Conservation (phyloP, 1,140 invertebrate species). For the Saccostrea echinata region DNA sequence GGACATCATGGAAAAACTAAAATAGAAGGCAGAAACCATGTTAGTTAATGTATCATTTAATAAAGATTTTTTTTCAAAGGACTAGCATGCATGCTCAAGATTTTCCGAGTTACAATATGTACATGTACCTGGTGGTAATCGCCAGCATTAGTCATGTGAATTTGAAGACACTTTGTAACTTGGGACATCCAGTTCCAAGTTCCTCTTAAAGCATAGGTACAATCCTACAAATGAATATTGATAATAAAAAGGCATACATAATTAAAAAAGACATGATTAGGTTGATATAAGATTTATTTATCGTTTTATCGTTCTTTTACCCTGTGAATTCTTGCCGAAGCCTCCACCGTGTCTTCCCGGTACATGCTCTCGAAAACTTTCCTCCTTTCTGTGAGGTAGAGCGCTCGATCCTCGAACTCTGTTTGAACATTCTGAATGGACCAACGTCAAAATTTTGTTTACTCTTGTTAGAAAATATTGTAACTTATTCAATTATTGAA, state of each 20-base stretch:
- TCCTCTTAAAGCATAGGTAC: slow-evolving; percentile 67
- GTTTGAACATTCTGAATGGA: slow-evolving; percentile 71
- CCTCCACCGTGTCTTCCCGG: slow-evolving; percentile 67
- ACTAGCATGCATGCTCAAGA: too few relatives aligned
- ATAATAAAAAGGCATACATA: not conserved
- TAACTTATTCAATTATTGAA: not conserved
- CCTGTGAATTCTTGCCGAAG: slow-evolving; percentile 68
- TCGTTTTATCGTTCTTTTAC: slow-evolving; percentile 53
- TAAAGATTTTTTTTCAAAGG: too few relatives aligned
- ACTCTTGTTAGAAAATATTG: not conserved
- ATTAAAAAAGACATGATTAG: not conserved
- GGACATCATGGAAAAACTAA: slow-evolving; percentile 73
- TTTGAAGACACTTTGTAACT: slow-evolving; percentile 68
- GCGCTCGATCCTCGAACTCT: slow-evolving; percentile 72
- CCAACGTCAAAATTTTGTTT: not conserved
- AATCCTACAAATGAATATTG: slow-evolving; percentile 53
- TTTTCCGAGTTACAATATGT: too few relatives aligned
- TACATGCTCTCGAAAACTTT: slow-evolving; percentile 75
- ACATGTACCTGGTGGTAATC: slow-evolving; percentile 73
- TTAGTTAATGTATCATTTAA: too few relatives aligned
- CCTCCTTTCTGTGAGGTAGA: slow-evolving; percentile 71
- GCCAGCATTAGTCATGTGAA: slow-evolving; percentile 71
- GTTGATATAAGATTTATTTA: not conserved
- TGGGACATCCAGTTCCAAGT: slow-evolving; percentile 72
- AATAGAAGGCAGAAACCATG: not conserved